Conservation (phyloP, 2,888 invertebrate species). For the Drosophila nigritarsus region DNA sequence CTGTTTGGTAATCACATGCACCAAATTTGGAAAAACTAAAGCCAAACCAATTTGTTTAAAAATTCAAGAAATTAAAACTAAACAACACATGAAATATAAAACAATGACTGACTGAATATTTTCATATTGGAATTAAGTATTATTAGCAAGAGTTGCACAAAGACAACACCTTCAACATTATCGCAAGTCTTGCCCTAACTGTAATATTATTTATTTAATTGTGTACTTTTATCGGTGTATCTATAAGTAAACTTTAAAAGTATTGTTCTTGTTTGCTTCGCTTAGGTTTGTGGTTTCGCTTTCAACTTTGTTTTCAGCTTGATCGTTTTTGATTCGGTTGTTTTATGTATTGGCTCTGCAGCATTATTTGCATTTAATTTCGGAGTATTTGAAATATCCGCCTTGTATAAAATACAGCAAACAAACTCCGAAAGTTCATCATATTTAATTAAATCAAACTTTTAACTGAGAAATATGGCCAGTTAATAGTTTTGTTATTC, state of each 20-base stretch:
- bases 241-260: not conserved
- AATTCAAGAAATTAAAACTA: conserved; percentile 21
- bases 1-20: conserved; percentile 16
- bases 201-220: not conserved
- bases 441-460: not conserved
- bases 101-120: too few relatives aligned
- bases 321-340: conserved; percentile 19
- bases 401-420: not conserved
- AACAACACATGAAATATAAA: conserved; percentile 36
- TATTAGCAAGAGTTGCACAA: not conserved
- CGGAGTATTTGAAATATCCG: conserved; percentile 12
- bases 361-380: conserved; percentile 14
- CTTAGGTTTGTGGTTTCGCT: conserved; percentile 20
- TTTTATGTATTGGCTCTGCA: conserved; percentile 14
- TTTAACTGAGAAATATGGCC: not conserved
- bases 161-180: not conserved
- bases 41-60: conserved; percentile 14
- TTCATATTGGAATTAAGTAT: not conserved
- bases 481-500: not conserved
- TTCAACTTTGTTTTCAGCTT: conserved; percentile 43
- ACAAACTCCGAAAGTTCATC: not conserved
- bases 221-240: conserved; percentile 10
- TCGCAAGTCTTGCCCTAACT: not conserved
- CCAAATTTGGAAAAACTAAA: conserved; percentile 43
- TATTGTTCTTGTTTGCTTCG: conserved; percentile 4